Percentiles rank a stretch among this genome's conserved stretches.
Conservation (phyloP, 2,888 invertebrate genomes). For the Antheraea assamensis region DNA sequence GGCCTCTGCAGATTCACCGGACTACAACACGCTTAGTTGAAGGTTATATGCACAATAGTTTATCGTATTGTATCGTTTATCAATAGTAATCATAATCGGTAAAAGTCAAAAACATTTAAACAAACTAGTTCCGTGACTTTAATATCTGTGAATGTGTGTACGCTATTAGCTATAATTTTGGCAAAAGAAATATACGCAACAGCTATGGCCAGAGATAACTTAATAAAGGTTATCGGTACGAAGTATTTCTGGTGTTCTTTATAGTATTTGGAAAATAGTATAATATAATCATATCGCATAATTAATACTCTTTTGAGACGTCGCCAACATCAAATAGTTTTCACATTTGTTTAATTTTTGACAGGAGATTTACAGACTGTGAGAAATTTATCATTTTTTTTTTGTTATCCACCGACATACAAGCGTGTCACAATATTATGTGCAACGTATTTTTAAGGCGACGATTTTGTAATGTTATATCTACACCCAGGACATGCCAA, state of each 20-base stretch:
- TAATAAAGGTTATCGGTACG: not conserved
- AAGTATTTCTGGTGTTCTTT: not conserved
- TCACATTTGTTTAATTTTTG: not conserved
- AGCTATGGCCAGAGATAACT: too few species aligned
- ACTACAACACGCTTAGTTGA: too few species aligned
- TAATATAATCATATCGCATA: not conserved
- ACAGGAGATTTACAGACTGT: not conserved
- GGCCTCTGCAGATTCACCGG: too few species aligned
- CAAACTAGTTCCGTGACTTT: too few species aligned
- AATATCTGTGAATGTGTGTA: too few species aligned
- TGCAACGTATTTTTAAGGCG: slow-evolving; percentile 1
- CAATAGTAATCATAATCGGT: too few species aligned
- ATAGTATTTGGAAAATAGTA: not conserved
- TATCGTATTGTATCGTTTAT: too few species aligned
- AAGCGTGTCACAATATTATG: not conserved
- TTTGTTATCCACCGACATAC: not conserved
- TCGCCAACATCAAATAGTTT: not conserved
- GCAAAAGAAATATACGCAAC: too few species aligned
- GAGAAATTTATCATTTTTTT: not conserved
- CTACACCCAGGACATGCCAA: slow-evolving; percentile 26
- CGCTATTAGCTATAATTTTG: too few species aligned
- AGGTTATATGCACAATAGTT: too few species aligned
- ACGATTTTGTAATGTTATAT: not conserved
- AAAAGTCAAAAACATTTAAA: too few species aligned
- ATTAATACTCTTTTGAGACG: not conserved